These are phyloP conservation scores for Griposia aprilina DNA, from an alignment of 2,888 invertebrate species.

Conservation along the genomic window DNA sequence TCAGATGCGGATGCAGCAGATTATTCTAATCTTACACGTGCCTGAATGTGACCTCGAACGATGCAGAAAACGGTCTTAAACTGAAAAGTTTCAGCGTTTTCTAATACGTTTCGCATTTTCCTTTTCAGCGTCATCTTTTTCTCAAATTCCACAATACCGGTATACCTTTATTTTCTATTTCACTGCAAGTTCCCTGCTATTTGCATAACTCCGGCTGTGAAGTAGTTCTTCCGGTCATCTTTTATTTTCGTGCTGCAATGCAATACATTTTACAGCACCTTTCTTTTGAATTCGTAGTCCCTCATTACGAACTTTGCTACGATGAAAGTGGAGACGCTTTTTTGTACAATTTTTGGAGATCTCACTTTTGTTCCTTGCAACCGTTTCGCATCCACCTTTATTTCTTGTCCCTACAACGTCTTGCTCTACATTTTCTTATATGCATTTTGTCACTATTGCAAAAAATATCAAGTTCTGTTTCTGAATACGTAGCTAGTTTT, in stretches of 20 bases:
- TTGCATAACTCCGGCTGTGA: background rate
- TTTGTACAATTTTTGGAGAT: background rate
- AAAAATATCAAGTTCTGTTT: constrained; percentile 6
- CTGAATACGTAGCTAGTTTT: background rate
- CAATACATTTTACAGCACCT: constrained; percentile 13
- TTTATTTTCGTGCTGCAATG: constrained; percentile 22
- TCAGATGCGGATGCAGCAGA: constrained; percentile 16
- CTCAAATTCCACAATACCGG: background rate
- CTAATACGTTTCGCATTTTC: constrained; percentile 15
- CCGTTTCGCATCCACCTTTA: background rate
- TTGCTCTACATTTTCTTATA: background rate
- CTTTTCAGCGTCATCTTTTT: background rate
- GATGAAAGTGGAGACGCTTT: constrained; percentile 8
- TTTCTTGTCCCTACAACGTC: background rate
- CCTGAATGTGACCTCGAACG: constrained; percentile 18
- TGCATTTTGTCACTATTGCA: background rate
- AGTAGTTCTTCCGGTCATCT: background rate
- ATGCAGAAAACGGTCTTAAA: constrained; percentile 6
- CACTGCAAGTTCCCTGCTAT: background rate
- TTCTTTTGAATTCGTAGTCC: constrained; percentile 21
- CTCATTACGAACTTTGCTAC: constrained; percentile 24
- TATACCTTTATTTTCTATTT: background rate
- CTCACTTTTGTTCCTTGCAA: background rate
- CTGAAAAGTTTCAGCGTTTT: constrained; percentile 21
- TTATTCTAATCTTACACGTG: constrained; percentile 34